phyloP scores from a whole-genome alignment of 2,113 vertebrate genomes.

The Hirundichthys speculiger region DNA sequence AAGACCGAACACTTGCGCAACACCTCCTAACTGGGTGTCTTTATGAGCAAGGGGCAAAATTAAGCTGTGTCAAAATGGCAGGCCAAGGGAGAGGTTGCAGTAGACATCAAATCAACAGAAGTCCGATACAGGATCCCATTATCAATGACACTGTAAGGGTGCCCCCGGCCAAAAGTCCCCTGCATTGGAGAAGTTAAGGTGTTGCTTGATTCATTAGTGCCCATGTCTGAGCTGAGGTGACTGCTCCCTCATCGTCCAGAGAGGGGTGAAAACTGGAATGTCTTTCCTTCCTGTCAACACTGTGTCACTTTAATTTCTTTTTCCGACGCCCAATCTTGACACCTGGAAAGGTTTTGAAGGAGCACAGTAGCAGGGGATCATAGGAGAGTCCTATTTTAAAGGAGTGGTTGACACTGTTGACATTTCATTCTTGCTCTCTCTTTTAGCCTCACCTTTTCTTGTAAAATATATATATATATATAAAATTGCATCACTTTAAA shows the following conservation, averaged over 20 bases:
- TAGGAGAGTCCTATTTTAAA: conserved; percentile 82
- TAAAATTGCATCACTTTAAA: conserved; percentile 50
- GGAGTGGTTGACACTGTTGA: conserved; percentile 85
- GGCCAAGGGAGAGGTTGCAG: conserved; percentile 85
- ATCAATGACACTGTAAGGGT: conserved; percentile 88
- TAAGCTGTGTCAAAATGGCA: conserved; percentile 92
- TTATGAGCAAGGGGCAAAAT: conserved; percentile 87
- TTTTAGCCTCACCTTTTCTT: conserved; percentile 59
- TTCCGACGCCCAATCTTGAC: conserved; percentile 83
- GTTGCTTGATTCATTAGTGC: conserved; percentile 95
- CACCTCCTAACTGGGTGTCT: conserved; percentile 87
- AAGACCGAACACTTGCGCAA: conserved; percentile 83
- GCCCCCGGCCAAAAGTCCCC: conserved; percentile 86
- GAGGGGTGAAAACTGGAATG: conserved; percentile 84
- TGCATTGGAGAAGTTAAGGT: conserved; percentile 91
- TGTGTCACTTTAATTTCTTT: conserved; percentile 90
- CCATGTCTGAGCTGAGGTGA: conserved; percentile 86
- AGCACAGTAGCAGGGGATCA: conserved; percentile 78
- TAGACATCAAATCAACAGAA: conserved; percentile 83
- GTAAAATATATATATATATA: conserved; percentile 44
- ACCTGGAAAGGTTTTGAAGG: conserved; percentile 81
- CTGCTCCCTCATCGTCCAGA: conserved; percentile 88
- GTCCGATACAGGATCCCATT: conserved; percentile 86
- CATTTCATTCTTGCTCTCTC: conserved; percentile 77
- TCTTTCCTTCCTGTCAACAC: conserved; percentile 89